These are phyloP conservation scores for Ochotona princeps DNA, from an alignment of 2,113 vertebrate species.

Conservation along the genomic window DNA sequence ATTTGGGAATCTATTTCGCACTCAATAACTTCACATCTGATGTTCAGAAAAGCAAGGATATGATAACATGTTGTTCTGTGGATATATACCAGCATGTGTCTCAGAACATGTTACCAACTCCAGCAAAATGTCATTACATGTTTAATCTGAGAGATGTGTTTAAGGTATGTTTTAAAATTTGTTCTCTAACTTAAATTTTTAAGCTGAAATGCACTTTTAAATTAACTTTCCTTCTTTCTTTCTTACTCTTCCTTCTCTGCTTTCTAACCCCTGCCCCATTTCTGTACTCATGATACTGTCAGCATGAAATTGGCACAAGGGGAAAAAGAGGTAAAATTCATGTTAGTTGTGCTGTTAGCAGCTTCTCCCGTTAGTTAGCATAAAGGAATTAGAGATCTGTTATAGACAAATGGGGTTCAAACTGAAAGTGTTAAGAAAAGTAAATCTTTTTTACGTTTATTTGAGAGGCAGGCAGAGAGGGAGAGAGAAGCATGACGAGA, in stretches of 20 bases:
- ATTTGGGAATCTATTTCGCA: slow-evolving; percentile 76
- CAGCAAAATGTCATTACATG: slow-evolving; percentile 83
- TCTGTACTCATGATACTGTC: neutral
- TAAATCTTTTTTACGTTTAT: too few relatives aligned
- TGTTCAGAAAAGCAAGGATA: slow-evolving; percentile 73
- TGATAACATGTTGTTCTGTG: slow-evolving; percentile 68
- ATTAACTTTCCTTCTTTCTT: neutral
- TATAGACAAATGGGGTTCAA: neutral
- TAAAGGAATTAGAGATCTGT: neutral
- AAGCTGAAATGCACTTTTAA: neutral
- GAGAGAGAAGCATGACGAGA: too few relatives aligned
- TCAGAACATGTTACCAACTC: slow-evolving; percentile 77
- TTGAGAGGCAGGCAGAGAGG: too few relatives aligned
- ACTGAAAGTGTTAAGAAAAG: neutral
- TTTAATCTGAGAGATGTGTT: slow-evolving; percentile 83
- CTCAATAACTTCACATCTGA: slow-evolving; percentile 75
- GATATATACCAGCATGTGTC: slow-evolving; percentile 75
- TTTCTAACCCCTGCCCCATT: neutral
- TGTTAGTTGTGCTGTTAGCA: neutral
- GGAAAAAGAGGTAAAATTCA: neutral
- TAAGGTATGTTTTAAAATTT: slow-evolving; percentile 69
- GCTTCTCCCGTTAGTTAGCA: neutral
- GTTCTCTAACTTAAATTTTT: neutral
- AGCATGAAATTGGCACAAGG: neutral
- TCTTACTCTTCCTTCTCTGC: neutral